A percentile compares a stretch with the other conserved stretches of the same genome.
These are phyloP conservation scores for Actinostola sp. DNA, from an alignment of 92 coral and sea anemone genomes.

Conservation along the genomic window DNA sequence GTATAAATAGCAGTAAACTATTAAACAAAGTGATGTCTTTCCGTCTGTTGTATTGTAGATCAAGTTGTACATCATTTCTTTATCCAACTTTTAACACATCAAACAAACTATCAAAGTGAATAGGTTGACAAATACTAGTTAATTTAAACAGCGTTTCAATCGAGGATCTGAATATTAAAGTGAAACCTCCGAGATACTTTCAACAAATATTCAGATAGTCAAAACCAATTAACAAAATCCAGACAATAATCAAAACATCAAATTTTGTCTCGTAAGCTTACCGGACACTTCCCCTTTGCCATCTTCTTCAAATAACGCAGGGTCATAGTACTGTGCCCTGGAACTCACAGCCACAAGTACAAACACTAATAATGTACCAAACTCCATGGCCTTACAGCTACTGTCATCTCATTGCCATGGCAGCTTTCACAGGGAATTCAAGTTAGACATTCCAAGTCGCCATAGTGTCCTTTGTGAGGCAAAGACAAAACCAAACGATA, in stretches of 20 bases:
- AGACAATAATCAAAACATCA: neutral
- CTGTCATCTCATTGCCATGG: slow-evolving; percentile 18
- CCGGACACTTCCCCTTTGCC: slow-evolving; percentile 44
- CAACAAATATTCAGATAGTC: neutral
- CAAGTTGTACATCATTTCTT: too few species aligned
- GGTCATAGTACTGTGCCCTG: slow-evolving; percentile 31
- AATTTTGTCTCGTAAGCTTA: too few species aligned
- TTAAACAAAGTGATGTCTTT: too few species aligned
- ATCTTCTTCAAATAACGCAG: slow-evolving; percentile 26
- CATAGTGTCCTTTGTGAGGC: neutral
- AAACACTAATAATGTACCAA: slow-evolving; percentile 1
- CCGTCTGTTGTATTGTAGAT: too few species aligned
- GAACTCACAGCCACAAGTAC: neutral
- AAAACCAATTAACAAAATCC: neutral
- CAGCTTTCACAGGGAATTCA: too few species aligned
- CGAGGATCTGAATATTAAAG: neutral
- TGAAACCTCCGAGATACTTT: neutral
- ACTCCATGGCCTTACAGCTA: neutral
- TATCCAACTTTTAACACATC: too few species aligned
- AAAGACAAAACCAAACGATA: neutral
- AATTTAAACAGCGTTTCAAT: neutral
- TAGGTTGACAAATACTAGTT: too few species aligned
- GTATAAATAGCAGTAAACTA: too few species aligned
- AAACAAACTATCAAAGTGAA: too few species aligned
- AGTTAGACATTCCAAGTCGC: slow-evolving; percentile 1